phyloP scores from a whole-genome alignment of 2,888 invertebrate species.

The Drosophila macrospina region DNA sequence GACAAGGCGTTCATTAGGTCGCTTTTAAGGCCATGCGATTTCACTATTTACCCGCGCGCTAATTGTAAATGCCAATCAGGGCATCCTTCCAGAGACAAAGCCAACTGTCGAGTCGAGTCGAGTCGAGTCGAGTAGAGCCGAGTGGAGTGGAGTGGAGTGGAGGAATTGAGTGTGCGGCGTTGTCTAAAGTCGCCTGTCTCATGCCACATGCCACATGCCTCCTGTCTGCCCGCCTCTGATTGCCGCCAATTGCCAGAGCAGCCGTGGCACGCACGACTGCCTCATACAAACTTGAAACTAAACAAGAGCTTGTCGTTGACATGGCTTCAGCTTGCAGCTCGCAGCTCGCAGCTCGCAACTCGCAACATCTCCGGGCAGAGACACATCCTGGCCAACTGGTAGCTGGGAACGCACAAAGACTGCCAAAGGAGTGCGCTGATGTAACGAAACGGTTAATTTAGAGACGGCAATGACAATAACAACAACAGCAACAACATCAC shows the following conservation, averaged over 20 bases:
- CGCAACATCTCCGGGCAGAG: conserved; percentile 35
- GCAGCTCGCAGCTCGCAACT: conserved; percentile 18
- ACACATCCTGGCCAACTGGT: conserved; percentile 11
- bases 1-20: conserved; percentile 53
- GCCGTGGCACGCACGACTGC: conserved; percentile 81
- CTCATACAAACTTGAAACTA: conserved; percentile 83
- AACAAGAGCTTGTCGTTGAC: conserved; percentile 57
- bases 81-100: conserved; percentile 54
- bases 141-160: too few species aligned
- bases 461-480: conserved; percentile 72
- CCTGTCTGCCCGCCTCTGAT: conserved; percentile 52
- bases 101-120: conserved; percentile 50
- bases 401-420: conserved; percentile 67
- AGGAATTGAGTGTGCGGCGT: conserved; percentile 27
- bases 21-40: conserved; percentile 65
- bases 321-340: conserved; percentile 25
- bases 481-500: conserved; percentile 39
- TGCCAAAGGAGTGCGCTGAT: conserved; percentile 68
- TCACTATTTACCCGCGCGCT: conserved; percentile 82
- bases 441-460: conserved; percentile 81
- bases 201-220: not conserved
- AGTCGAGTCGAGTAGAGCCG: conserved; percentile 29
- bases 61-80: conserved; percentile 85
- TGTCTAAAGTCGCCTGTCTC: conserved; percentile 35
- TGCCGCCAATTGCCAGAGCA: conserved; percentile 77